Evolutionary conservation across 2,113 vertebrate genomes (phyloP).

Genomic region (Abramis brama): DNA sequence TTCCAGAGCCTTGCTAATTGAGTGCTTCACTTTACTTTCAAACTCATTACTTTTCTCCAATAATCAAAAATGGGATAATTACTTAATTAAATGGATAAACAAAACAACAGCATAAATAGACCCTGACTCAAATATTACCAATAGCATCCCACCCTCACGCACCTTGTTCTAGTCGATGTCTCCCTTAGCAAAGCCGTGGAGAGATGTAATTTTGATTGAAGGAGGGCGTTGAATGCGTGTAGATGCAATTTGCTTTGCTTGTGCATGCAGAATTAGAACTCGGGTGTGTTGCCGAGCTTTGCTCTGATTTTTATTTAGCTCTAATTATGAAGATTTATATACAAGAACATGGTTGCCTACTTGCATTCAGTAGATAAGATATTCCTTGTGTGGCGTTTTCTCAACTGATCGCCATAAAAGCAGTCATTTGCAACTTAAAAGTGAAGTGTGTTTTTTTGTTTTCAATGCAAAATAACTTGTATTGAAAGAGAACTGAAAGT

Average conservation of each 20-base stretch:
- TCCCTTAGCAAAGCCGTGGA: conserved; percentile 9
- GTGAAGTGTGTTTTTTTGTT: background rate
- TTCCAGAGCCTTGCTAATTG: conserved; percentile 39
- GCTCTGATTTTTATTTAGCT: conserved; percentile 31
- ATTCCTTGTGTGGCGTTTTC: conserved; percentile 13
- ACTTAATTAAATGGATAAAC: conserved; percentile 46
- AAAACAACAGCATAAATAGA: conserved; percentile 36
- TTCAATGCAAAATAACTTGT: background rate
- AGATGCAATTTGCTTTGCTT: conserved; percentile 40
- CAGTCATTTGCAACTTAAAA: background rate
- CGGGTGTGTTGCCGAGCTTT: conserved; percentile 1
- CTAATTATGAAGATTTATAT: conserved; percentile 37
- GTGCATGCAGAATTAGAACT: conserved; percentile 21
- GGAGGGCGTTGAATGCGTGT: background rate
- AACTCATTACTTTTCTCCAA: conserved; percentile 48
- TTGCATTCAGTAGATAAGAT: conserved; percentile 16
- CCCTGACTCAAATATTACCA: conserved; percentile 39
- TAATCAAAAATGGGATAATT: conserved; percentile 36
- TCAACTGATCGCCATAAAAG: conserved; percentile 25
- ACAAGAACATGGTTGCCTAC: background rate
- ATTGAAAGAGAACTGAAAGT: background rate
- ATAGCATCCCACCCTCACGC: conserved; percentile 27
- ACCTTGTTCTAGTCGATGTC: conserved; percentile 24
- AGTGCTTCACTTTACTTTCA: conserved; percentile 46
- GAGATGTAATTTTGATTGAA: conserved; percentile 46